Conservation (phyloP, 2,113 vertebrate species). For the Oxyura jamaicensis region DNA sequence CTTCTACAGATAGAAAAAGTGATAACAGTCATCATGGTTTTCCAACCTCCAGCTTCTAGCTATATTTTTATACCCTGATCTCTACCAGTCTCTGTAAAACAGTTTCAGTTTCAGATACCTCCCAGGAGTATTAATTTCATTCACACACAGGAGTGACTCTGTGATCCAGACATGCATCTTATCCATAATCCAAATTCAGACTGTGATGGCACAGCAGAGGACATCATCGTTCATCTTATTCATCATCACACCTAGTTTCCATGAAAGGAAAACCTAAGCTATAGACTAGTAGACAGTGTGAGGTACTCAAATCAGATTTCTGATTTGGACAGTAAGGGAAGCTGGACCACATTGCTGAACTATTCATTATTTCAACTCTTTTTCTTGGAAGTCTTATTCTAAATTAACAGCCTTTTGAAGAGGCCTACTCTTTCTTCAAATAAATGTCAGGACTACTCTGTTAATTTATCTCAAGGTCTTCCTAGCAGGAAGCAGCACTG, state of each 20-base stretch:
- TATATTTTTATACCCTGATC: not conserved
- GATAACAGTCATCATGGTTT: not conserved
- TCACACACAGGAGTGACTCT: not conserved
- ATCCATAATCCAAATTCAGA: not conserved
- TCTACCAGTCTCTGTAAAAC: not conserved
- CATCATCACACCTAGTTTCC: not conserved
- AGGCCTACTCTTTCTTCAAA: rapidly evolving
- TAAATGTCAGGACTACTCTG: not conserved
- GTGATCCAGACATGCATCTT: not conserved
- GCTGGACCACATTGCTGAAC: not conserved
- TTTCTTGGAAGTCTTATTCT: not conserved
- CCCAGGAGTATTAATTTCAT: not conserved
- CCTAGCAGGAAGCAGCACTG: not conserved
- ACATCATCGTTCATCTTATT: not conserved
- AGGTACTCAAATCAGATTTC: not conserved
- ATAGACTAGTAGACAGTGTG: not conserved
- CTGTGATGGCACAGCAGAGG: not conserved
- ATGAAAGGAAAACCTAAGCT: not conserved
- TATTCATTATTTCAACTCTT: not conserved
- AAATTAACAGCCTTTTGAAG: not conserved
- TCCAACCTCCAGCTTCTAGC: not conserved
- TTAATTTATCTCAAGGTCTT: not conserved
- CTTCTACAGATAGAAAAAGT: not conserved
- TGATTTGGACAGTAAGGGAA: not conserved
- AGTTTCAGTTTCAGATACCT: not conserved